Base-by-base conservation (phyloP, 2,888 invertebrate genomes). In the Apotomis turbidana region DNA sequence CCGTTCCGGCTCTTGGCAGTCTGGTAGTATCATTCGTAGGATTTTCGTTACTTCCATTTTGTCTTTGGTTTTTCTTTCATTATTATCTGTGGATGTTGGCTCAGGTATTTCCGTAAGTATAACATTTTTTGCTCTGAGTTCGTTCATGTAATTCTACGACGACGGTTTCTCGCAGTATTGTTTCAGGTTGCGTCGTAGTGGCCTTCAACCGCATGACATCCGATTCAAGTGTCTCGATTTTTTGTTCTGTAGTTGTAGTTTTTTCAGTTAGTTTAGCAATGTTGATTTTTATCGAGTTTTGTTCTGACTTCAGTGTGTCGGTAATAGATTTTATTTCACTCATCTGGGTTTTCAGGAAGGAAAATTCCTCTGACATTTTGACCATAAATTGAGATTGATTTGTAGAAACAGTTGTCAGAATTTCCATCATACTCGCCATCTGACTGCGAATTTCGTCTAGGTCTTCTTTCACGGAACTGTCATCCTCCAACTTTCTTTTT, bases 221-320 rank as follows among this genome's bases (percentile, higher is more conserved):
- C 4, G 52, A 52, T n/a, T 52, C 52, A n/a, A 52, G n/a, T 52
- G 52, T 52, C n/a, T 52, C 52, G 4, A 52, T 52, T 52, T 52
- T 52, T 52, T n/a, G 52, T 52, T 52, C 52, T 10, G 52, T 52
- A n/a, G 52, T n/a, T 52, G 52, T 52, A n/a, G 52, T 52, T n/a
- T 52, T 4, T 10, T 52, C 52, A 6, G n/a, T 10, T n/a, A 52
- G 52, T 9, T 52, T 52, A n/a, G 52, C 52, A 52, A 52, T n/a
- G n/a, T 9, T n/a, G 10, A n/a, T 10, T 52, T 52, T 52, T n/a
- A 52, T 52, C 52, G 52, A 52, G 52, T 10, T 52, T 52, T 52
- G 52, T 52, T 52, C 52, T n/a, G 52, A 10, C n/a, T 52, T 10
- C 12, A 52, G 10, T 52, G 52, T 52, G n/a, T 52, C 52, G 3